Evolutionary conservation across 2,888 invertebrate genomes (phyloP).

Genomic region (Lutraria lutraria): DNA sequence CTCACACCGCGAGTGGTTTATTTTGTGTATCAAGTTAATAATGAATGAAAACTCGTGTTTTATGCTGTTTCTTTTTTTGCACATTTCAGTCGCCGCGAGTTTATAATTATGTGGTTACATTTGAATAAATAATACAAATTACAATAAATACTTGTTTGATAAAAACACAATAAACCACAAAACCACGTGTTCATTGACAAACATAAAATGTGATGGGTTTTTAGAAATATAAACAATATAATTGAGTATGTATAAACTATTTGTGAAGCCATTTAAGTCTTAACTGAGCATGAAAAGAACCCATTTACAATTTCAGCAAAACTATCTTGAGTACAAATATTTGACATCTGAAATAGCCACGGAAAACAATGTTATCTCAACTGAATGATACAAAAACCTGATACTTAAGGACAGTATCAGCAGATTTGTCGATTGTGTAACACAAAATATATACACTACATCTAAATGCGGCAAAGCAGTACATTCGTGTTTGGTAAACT

Average conservation of each 20-base stretch:
- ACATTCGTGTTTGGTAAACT: slow-evolving; percentile 12
- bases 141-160: neutral
- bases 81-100: neutral
- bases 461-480: neutral
- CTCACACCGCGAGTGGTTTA: neutral
- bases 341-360: slow-evolving; percentile 10
- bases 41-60: neutral
- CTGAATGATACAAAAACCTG: slow-evolving; percentile 14
- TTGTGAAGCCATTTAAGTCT: neutral
- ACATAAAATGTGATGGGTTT: neutral
- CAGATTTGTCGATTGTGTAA: neutral
- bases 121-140: neutral
- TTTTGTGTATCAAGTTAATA: neutral
- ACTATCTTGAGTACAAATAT: neutral
- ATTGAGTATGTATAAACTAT: neutral
- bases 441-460: neutral
- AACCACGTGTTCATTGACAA: neutral
- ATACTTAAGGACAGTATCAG: slow-evolving; percentile 7
- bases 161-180: neutral
- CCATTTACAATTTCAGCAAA: slow-evolving; percentile 5
- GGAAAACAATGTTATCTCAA: slow-evolving; percentile 17
- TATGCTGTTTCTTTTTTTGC: neutral
- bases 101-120: neutral
- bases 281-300: neutral
- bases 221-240: neutral